Conservation (phyloP, 37 sponge, comb jelly and placozoan genomes). For the Trichoplax adhaerens region DNA sequence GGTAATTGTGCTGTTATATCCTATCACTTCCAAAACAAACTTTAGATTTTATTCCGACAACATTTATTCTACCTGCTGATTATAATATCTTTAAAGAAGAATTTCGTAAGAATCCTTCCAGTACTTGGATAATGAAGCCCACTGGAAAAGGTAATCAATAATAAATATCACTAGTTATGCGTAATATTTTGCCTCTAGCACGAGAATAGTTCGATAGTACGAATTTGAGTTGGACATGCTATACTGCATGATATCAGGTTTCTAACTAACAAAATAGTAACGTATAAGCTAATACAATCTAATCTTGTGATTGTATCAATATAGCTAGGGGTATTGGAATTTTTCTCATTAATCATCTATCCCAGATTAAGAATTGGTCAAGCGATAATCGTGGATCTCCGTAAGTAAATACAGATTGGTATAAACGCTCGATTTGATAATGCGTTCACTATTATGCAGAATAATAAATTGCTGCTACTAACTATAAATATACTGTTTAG, state of each 20-base stretch:
- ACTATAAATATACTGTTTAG: no score
- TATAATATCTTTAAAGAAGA: constrained; percentile 98
- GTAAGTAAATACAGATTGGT: constrained; percentile 5
- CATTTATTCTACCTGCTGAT: constrained; percentile 87
- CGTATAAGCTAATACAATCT: background rate
- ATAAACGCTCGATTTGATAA: background rate
- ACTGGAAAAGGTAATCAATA: constrained; percentile 33
- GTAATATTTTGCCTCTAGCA: no score
- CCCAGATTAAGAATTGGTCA: constrained; percentile 97
- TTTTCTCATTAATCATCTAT: constrained; percentile 86
- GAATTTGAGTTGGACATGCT: no score
- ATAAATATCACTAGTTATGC: no score
- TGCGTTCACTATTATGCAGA: background rate
- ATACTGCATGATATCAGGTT: background rate
- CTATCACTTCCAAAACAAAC: no score
- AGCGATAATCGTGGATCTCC: constrained; percentile 37
- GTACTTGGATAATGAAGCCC: constrained; percentile 95
- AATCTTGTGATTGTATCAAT: background rate
- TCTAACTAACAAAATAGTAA: background rate
- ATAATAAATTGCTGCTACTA: no score
- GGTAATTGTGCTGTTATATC: no score
- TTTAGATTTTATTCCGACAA: constrained; percentile 85
- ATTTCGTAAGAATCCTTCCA: constrained; percentile 71
- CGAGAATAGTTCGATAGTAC: no score
- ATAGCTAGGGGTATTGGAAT: constrained; percentile 90